Base-by-base conservation (phyloP, 1,140 invertebrate species). In the Apis cerana region DNA sequence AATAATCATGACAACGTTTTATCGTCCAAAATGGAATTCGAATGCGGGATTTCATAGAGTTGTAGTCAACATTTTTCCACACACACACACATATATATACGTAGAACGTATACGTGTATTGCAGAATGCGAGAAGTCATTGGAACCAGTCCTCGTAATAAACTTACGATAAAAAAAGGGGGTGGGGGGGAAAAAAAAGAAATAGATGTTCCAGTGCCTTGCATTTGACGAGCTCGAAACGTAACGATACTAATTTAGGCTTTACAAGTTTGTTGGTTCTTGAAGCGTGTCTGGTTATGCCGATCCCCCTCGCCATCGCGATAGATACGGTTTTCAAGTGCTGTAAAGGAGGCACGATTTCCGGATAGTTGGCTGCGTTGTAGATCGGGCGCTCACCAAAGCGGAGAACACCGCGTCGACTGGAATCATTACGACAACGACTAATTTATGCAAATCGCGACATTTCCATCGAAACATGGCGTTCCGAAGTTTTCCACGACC, bases 371-470 rank as follows among this genome's bases (percentile, higher is more conserved):
- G 33, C 8, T 65, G 52, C 72, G 27, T 59, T 33, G 54, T 80
- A 13, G 13, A 48, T 43, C 27, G 10, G 13, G 4, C 65, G 65
- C 43, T 12, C 43, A 7, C 5, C 67, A 70, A n/a, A 19, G 19
- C 69, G 50, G 10, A 17, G 59, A 54, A 54, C 21, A 21, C n/a
- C 1, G 54, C 27, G n/a, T 48, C 54, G 65, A 69, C 19, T 61
- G 74, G 80, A 48, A 58, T 77, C 61, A 54, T 82, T 64, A 82
- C 61, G 52, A 48, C 43, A 27, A 50, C 48, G 75, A 23, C 58
- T 82, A 82, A 82, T 77, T 82, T 77, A 82, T 77, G 80, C 65
- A 82, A 70, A 82, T 69, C 75, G 64, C 54, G 74, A 5, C 23
- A 77, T 77, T 82, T 68, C 74, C 80, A 82, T 82, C 62, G 70